Conservation (phyloP, 2,797 vertebrate genomes). For the Hypotaenidia okinawae region DNA sequence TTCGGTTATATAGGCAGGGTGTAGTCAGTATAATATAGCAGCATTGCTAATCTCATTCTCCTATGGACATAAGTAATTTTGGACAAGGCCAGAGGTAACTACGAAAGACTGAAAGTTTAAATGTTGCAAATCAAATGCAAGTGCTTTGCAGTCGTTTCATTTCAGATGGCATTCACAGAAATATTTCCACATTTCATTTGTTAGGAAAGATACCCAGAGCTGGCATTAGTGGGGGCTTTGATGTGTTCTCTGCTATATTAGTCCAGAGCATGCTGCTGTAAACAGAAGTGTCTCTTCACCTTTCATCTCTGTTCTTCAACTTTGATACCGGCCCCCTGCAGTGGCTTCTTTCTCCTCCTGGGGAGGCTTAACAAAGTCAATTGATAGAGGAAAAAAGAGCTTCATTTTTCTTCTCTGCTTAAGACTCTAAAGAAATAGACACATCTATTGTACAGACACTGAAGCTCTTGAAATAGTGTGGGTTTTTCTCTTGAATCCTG, state of each 20-base stretch:
- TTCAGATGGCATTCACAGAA: not conserved
- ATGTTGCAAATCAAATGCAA: not conserved
- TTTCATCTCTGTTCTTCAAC: slow-evolving; percentile 48
- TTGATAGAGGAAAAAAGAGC: not conserved
- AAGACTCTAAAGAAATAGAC: slow-evolving; percentile 28
- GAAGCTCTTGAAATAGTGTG: slow-evolving; percentile 17
- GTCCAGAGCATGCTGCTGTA: slow-evolving; percentile 40
- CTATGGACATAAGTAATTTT: not conserved
- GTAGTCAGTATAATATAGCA: not conserved
- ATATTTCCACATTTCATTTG: not conserved
- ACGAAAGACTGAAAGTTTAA: not conserved
- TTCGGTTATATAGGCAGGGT: not conserved
- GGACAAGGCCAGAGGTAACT: not conserved
- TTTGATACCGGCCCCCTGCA: slow-evolving; percentile 26
- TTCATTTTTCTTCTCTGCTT: slow-evolving; percentile 10
- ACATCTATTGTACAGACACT: not conserved
- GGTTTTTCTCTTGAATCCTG: not conserved
- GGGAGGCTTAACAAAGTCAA: slow-evolving; percentile 15
- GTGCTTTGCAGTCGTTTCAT: not conserved
- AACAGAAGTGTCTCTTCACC: slow-evolving; percentile 50
- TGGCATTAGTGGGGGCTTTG: not conserved
- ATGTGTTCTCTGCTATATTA: slow-evolving; percentile 17
- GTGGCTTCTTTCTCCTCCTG: slow-evolving; percentile 34
- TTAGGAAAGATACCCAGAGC: not conserved
- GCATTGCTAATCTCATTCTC: not conserved